Evolutionary conservation across 2,888 invertebrate genomes (phyloP).

Genomic region (Hoplodrina ambigua): DNA sequence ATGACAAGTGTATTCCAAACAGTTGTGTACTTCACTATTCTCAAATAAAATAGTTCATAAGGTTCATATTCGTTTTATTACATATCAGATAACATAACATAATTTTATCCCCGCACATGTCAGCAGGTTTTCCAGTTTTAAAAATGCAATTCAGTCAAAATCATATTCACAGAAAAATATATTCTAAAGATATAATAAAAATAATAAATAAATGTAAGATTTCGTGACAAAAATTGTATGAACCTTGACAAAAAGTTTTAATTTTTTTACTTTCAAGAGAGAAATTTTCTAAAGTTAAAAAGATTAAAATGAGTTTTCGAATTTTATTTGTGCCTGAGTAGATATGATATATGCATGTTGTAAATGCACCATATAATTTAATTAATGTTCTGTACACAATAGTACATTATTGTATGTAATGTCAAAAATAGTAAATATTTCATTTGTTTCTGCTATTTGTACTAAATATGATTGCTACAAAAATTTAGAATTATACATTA

Average conservation of each 20-base stretch:
- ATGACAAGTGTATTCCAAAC: conserved; percentile 41
- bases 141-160: background rate
- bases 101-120: conserved; percentile 5
- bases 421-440: conserved; percentile 33
- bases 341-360: background rate
- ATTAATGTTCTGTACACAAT: conserved; percentile 6
- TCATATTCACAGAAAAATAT: background rate
- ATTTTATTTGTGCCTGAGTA: background rate
- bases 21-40: conserved; percentile 52
- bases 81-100: background rate
- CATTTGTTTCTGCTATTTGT: background rate
- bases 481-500: background rate
- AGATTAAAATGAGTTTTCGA: conserved; percentile 2
- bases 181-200: background rate
- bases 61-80: conserved; percentile 61
- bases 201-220: conserved; percentile 5
- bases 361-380: conserved; percentile 11
- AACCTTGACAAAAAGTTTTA: conserved; percentile 9
- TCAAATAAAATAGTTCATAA: conserved; percentile 71
- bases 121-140: background rate
- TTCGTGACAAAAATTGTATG: conserved; percentile 9
- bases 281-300: background rate
- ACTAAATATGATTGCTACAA: background rate
- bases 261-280: background rate
- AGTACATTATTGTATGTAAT: conserved; percentile 9